phyloP scores from a whole-genome alignment of 2,888 invertebrate species.

The Scaptomyza polygonia region DNA sequence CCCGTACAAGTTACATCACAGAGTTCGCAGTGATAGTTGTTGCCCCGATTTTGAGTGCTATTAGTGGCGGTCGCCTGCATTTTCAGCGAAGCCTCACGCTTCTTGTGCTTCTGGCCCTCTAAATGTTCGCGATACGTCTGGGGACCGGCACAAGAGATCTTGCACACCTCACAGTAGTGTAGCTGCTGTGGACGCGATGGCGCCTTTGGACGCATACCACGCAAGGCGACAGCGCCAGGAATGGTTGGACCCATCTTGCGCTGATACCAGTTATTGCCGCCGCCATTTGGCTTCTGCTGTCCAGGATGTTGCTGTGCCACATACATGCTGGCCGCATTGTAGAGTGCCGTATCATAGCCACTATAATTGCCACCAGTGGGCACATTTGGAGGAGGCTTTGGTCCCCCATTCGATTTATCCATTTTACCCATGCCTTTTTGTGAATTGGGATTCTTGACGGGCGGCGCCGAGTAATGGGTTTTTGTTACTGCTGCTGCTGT shows the following conservation, averaged over 20 bases:
- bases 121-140: slow-evolving; percentile 98
- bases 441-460: slow-evolving; percentile 88
- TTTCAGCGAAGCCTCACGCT: slow-evolving; percentile 95
- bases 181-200: slow-evolving; percentile 96
- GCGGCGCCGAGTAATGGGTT: slow-evolving; percentile 86
- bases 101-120: slow-evolving; percentile 99
- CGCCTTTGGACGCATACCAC: slow-evolving; percentile 84
- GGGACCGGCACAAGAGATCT: slow-evolving; percentile 98
- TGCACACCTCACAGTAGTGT: slow-evolving; percentile 99
- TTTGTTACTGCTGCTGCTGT: slow-evolving; percentile 83
- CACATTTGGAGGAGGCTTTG: slow-evolving; percentile 85
- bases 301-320: slow-evolving; percentile 90
- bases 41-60: slow-evolving; percentile 87
- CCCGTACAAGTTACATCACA: slow-evolving; percentile 99
- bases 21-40: slow-evolving; percentile 93
- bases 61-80: slow-evolving; percentile 88
- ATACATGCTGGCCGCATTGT: slow-evolving; percentile 97
- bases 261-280: slow-evolving; percentile 85
- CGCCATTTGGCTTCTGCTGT: slow-evolving; percentile 74
- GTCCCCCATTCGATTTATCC: slow-evolving; percentile 78
- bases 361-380: slow-evolving; percentile 90
- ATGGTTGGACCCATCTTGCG: slow-evolving; percentile 85
- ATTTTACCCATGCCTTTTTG: slow-evolving; percentile 81
- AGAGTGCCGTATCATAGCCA: slow-evolving; percentile 97
- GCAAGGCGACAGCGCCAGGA: slow-evolving; percentile 75